Percentiles rank a stretch among this genome's conserved stretches.
Conservation (phyloP, 2,113 vertebrate species). For the Platichthys stellatus region DNA sequence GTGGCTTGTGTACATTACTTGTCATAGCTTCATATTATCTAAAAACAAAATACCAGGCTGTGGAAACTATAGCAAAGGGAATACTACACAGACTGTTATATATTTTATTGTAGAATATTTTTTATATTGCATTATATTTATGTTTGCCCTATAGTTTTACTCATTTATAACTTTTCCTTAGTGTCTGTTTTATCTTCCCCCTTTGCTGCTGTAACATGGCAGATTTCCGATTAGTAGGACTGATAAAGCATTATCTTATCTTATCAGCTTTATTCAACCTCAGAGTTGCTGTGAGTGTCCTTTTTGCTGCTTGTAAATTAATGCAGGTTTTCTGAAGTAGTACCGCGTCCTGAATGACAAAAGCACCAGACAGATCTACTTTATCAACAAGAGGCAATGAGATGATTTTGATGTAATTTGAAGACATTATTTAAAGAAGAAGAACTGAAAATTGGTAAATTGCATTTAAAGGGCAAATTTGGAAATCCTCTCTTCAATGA, state of each 20-base stretch:
- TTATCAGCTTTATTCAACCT: background rate
- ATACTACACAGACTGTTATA: background rate
- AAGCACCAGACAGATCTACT: too few species aligned
- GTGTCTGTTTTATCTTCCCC: too few species aligned
- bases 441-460: background rate
- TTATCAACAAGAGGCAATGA: too few species aligned
- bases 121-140: too few species aligned
- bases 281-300: background rate
- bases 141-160: background rate
- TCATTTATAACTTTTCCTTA: background rate
- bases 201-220: too few species aligned
- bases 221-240: too few species aligned
- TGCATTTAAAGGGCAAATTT: background rate
- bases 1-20: background rate
- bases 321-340: background rate
- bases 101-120: too few species aligned
- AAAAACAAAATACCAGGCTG: conserved; percentile 9
- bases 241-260: too few species aligned
- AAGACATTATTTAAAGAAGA: background rate
- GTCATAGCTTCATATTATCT: background rate
- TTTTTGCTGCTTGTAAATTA: background rate
- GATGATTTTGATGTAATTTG: background rate
- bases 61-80: background rate
- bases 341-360: too few species aligned
- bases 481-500: background rate